Conservation (phyloP, 2,113 vertebrate genomes). For the Ciconia stormi region DNA sequence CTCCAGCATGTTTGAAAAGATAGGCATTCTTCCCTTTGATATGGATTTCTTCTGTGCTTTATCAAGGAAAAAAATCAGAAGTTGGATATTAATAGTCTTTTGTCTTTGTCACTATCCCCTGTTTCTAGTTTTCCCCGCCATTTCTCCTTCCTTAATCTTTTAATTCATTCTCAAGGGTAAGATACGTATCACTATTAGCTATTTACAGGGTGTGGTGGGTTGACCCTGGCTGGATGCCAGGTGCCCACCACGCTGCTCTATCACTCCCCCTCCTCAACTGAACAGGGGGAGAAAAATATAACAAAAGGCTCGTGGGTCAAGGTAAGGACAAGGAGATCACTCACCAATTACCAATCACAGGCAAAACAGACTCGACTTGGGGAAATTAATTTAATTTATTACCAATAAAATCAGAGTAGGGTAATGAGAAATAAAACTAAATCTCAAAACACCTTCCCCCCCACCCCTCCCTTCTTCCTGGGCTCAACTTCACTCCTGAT, state of each 20-base stretch:
- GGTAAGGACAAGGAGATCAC: background rate
- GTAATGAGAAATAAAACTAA: background rate
- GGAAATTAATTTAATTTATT: background rate
- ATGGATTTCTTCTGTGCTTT: background rate
- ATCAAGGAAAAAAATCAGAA: background rate
- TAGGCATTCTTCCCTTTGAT: background rate
- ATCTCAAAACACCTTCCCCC: background rate
- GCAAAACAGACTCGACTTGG: background rate
- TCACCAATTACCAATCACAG: background rate
- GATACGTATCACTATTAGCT: background rate
- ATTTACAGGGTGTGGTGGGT: background rate
- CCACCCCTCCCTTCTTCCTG: background rate
- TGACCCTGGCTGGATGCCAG: background rate
- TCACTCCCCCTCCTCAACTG: background rate
- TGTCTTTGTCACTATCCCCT: background rate
- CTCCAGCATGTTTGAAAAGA: background rate
- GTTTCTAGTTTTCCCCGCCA: background rate
- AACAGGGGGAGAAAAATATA: background rate
- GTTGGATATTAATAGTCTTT: background rate
- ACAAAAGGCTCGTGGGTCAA: accelerated
- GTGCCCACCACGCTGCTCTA: background rate
- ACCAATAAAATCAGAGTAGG: background rate
- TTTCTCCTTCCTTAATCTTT: background rate
- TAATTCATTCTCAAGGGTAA: background rate
- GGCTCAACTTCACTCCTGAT: background rate